Evolutionary conservation across 2,888 invertebrate species (phyloP).

Genomic region (Malthinus seriepunctatus): DNA sequence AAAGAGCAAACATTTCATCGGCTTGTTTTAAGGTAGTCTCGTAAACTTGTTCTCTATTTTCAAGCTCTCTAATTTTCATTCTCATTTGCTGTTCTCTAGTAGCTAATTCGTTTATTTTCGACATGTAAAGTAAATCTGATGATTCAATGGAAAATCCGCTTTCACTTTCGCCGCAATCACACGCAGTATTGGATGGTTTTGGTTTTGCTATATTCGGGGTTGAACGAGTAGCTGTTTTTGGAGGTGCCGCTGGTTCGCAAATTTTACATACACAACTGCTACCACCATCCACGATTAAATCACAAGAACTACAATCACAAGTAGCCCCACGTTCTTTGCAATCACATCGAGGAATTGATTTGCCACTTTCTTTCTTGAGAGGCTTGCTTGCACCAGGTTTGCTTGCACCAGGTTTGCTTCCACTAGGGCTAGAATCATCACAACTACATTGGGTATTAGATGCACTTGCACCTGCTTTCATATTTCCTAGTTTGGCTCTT

Average conservation of each 20-base stretch:
- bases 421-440: too few species aligned
- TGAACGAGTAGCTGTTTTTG: neutral
- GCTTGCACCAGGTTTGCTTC: too few species aligned
- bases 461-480: neutral
- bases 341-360: neutral
- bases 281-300: neutral
- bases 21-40: conserved; percentile 72
- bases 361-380: too few species aligned
- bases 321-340: neutral
- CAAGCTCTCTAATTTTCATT: conserved; percentile 64
- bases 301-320: neutral
- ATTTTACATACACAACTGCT: neutral
- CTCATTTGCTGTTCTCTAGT: conserved; percentile 64
- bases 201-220: neutral
- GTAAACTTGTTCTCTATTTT: conserved; percentile 68
- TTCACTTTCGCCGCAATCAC: conserved; percentile 9
- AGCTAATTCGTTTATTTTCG: conserved; percentile 58
- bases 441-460: too few species aligned
- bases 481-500: conserved; percentile 29
- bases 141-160: conserved; percentile 34
- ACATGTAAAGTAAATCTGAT: conserved; percentile 53
- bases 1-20: conserved; percentile 55
- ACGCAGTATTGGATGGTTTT: neutral
- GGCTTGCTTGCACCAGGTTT: too few species aligned
- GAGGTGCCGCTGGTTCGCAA: too few species aligned